Conservation (phyloP, 2,797 vertebrate species). For the Lophius americanus region DNA sequence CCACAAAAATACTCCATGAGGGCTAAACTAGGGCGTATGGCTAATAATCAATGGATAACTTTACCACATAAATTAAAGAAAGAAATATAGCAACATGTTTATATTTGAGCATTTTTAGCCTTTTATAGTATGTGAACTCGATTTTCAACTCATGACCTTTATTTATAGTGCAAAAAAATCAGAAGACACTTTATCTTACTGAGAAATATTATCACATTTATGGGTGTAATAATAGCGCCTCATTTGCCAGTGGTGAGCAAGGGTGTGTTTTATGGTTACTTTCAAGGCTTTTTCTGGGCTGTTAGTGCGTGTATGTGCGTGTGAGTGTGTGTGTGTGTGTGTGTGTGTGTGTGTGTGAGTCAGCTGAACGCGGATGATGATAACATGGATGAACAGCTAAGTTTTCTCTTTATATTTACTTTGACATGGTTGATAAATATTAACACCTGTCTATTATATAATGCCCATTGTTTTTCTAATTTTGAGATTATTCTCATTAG, state of each 20-base stretch:
- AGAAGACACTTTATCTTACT: too few species aligned
- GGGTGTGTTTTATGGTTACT: slow-evolving; percentile 22
- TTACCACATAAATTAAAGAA: neutral
- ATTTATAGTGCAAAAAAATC: too few species aligned
- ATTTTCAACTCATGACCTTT: neutral
- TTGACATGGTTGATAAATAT: slow-evolving; percentile 47
- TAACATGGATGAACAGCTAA: neutral
- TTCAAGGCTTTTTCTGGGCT: neutral
- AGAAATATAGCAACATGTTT: neutral
- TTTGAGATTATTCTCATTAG: neutral
- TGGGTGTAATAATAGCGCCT: slow-evolving; percentile 9
- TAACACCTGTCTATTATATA: slow-evolving; percentile 44
- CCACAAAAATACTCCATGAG: too few species aligned
- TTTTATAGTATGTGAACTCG: neutral
- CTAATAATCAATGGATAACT: too few species aligned
- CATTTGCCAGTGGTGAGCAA: slow-evolving; percentile 15
- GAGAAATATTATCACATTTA: slow-evolving; percentile 28
- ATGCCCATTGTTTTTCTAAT: too few species aligned
- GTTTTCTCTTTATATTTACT: slow-evolving; percentile 29
- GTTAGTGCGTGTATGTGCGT: slow-evolving; percentile 10
- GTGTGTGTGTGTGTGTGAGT: slow-evolving; percentile 47
- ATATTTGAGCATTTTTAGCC: too few species aligned
- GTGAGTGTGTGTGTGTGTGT: slow-evolving; percentile 38
- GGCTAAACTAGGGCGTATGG: too few species aligned
- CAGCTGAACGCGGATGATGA: slow-evolving; percentile 54